phyloP scores from a whole-genome alignment of 2,113 vertebrate species.

The Microcebus jonahi region DNA sequence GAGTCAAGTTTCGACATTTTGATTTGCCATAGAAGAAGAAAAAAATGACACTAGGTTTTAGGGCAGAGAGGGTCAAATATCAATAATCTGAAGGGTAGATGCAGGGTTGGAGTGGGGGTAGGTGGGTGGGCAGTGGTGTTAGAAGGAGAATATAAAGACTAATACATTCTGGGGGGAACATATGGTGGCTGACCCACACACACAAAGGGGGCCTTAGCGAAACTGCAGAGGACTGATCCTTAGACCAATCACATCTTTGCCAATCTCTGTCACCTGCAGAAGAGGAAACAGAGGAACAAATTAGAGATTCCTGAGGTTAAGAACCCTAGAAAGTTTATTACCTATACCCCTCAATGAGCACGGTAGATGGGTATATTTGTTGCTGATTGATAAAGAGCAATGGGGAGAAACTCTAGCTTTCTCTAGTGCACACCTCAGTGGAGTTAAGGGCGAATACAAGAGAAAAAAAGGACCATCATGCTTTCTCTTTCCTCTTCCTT shows the following conservation, averaged over 20 bases:
- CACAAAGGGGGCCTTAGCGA: constrained; percentile 84
- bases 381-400: not conserved
- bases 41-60: not conserved
- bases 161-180: not conserved
- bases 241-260: constrained; percentile 96
- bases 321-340: not conserved
- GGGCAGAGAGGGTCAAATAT: not conserved
- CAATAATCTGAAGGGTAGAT: not conserved
- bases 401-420: not conserved
- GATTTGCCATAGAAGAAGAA: not conserved
- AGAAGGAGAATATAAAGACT: not conserved
- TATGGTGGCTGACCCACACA: not conserved
- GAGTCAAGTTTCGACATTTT: not conserved
- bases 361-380: not conserved
- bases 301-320: not conserved
- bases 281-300: not conserved
- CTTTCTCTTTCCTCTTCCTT: not conserved
- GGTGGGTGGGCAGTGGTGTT: too few species aligned
- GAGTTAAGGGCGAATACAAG: not conserved
- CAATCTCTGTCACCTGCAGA: constrained; percentile 94
- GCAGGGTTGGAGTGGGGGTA: not conserved
- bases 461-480: not conserved
- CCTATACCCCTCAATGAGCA: not conserved
- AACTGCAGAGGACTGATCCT: constrained; percentile 98
- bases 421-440: not conserved